Evolutionary conservation across 2,888 invertebrate genomes (phyloP), one percentile per base, ranked within the genome.

Genomic region (Philhelius pedissequus): DNA sequence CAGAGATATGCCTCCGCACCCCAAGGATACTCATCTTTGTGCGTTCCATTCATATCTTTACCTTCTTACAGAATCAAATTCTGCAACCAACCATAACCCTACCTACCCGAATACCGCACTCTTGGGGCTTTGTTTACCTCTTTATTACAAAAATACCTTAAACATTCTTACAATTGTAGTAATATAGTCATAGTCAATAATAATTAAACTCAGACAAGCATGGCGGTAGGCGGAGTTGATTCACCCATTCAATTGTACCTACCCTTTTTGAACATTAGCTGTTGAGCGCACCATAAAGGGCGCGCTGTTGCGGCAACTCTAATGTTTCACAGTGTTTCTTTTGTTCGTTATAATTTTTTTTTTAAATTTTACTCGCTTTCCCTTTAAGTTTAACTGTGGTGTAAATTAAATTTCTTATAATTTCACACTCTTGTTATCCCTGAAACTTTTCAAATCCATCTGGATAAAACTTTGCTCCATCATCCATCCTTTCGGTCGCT

Each of bases 151-250:
- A 43, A 43, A 43, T 43, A 18, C 43, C 18, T 43, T 15, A 2
- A 43, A 43, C 15, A 43, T 43, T 43, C 18, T 9, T 15, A 43
- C 3, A 38, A 38, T n/a, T n/a, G n/a, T n/a, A n/a, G n/a, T n/a
- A n/a, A n/a, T n/a, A n/a, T n/a, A n/a, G n/a, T 38, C 15, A 43
- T 15, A 18, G 15, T 43, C 3, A 25, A 25, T 25, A 25, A 40
- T 78, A 68, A 79, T 60, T 74, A 74, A 73, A 74, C 50, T 40
- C 60, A 68, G 66, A 68, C 79, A 68, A 60, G 66, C 52, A 8
- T 60, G 64, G 58, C 9, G 40, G 4, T n/a, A n/a, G n/a, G n/a
- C n/a, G n/a, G n/a, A n/a, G n/a, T n/a, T n/a, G n/a, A n/a, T 0
- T 56, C 73, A 30, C 4, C 15, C 32, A 45, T 62, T 62, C 7